Evolutionary conservation across 2,113 vertebrate genomes (phyloP).

Genomic region (Podocnemis expansa): DNA sequence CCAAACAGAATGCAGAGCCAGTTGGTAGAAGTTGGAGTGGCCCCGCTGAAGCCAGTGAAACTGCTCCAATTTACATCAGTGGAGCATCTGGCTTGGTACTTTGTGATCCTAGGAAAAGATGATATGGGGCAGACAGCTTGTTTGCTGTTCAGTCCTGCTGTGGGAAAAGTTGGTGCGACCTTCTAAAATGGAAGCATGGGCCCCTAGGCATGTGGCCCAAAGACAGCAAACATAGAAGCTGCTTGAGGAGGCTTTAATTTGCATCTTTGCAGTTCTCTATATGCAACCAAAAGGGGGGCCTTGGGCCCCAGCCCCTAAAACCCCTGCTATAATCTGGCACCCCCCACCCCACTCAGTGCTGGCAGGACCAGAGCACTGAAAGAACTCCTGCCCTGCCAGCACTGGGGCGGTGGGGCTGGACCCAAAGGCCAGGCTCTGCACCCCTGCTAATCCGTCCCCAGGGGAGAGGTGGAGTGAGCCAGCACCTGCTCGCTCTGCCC

Average conservation of each 20-base stretch:
- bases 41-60: background rate
- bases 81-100: background rate
- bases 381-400: too few species aligned
- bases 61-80: slow-evolving; percentile 10
- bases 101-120: background rate
- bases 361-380: too few species aligned
- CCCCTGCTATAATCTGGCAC: too few species aligned
- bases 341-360: too few species aligned
- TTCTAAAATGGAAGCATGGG: slow-evolving; percentile 13
- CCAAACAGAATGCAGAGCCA: background rate
- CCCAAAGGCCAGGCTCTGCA: too few species aligned
- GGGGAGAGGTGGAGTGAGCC: too few species aligned
- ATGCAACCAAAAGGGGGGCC: too few species aligned
- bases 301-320: too few species aligned
- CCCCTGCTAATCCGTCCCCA: too few species aligned
- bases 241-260: slow-evolving; percentile 54
- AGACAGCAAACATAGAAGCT: background rate
- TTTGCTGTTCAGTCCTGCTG: background rate
- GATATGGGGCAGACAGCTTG: background rate
- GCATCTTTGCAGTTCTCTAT: slow-evolving; percentile 42
- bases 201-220: background rate
- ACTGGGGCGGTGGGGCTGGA: too few species aligned
- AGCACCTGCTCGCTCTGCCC: too few species aligned
- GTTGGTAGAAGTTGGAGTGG: background rate
- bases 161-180: slow-evolving; percentile 18